A percentile compares a stretch with the other conserved stretches of the same genome.
phyloP scores from a whole-genome alignment of 1,140 invertebrate genomes.

The Dysdera silvatica region DNA sequence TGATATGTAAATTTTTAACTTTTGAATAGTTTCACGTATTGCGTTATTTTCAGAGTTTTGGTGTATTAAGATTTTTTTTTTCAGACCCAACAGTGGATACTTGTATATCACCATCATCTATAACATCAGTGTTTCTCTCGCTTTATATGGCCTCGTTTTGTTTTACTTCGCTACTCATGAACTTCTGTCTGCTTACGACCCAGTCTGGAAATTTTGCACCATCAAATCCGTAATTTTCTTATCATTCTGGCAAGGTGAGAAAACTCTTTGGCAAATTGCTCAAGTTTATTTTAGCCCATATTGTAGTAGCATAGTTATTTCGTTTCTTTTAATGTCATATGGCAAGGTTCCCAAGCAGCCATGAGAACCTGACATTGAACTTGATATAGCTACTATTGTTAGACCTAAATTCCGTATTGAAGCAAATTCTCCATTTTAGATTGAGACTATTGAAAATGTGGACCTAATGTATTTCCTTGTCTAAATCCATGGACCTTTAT shows the following conservation, averaged over 20 bases:
- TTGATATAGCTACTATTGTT: no score
- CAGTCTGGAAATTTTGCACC: constrained; percentile 97
- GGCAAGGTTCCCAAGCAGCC: no score
- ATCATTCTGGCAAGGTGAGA: constrained; percentile 98
- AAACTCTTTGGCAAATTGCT: not conserved
- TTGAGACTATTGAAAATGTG: no score
- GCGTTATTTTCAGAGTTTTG: no score
- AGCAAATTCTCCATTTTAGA: no score
- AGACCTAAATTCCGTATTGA: no score
- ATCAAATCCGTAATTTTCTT: constrained; percentile 99
- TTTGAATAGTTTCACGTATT: no score
- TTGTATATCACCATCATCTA: constrained; percentile 97
- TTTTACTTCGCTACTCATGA: constrained; percentile 95
- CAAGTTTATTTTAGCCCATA: not conserved
- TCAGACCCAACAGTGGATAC: constrained; percentile 79
- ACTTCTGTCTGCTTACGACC: constrained; percentile 90
- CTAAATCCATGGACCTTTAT: no score
- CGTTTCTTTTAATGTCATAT: no score
- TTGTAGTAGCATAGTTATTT: not conserved
- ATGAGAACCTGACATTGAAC: no score
- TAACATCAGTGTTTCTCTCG: constrained; percentile 93
- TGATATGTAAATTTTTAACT: not conserved
- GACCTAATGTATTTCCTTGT: no score
- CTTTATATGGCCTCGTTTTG: constrained; percentile 92
- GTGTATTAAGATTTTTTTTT: constrained; percentile 26